Evolutionary conservation across 2,888 invertebrate genomes (phyloP).

Genomic region (Epinotia brunnichana): DNA sequence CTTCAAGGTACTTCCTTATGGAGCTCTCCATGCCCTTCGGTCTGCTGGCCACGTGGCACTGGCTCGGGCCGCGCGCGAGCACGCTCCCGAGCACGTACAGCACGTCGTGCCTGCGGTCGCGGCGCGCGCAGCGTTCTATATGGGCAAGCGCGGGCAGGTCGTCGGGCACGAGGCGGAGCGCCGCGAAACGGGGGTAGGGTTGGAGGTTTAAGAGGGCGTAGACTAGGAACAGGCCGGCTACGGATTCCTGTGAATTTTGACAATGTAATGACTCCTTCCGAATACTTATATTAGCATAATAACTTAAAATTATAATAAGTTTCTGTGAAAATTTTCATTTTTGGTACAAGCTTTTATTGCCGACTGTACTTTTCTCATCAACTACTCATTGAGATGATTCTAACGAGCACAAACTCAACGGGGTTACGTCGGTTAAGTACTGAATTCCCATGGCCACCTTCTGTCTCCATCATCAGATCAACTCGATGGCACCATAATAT

Average conservation of each 20-base stretch:
- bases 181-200: constrained; percentile 64
- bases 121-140: constrained; percentile 60
- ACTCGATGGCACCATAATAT: too few species aligned
- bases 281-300: too few species aligned
- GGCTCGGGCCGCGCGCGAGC: constrained; percentile 59
- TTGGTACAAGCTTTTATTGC: too few species aligned
- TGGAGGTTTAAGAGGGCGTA: constrained; percentile 68
- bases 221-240: constrained; percentile 70
- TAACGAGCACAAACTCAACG: too few species aligned
- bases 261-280: too few species aligned
- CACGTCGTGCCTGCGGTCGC: constrained; percentile 62
- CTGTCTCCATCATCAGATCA: too few species aligned
- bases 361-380: too few species aligned
- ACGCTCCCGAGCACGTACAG: constrained; percentile 67
- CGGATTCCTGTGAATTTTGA: constrained; percentile 61
- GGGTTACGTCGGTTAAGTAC: too few species aligned
- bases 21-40: constrained; percentile 67
- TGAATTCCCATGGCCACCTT: too few species aligned
- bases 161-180: constrained; percentile 60
- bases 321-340: too few species aligned
- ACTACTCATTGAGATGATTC: too few species aligned
- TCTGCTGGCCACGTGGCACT: constrained; percentile 61
- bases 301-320: too few species aligned
- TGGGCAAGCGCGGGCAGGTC: constrained; percentile 60
- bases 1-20: constrained; percentile 68